A percentile compares a stretch with the other conserved stretches of the same genome.
Conservation (phyloP, 1,140 invertebrate species). For the Stegodyphus mimosarum region DNA sequence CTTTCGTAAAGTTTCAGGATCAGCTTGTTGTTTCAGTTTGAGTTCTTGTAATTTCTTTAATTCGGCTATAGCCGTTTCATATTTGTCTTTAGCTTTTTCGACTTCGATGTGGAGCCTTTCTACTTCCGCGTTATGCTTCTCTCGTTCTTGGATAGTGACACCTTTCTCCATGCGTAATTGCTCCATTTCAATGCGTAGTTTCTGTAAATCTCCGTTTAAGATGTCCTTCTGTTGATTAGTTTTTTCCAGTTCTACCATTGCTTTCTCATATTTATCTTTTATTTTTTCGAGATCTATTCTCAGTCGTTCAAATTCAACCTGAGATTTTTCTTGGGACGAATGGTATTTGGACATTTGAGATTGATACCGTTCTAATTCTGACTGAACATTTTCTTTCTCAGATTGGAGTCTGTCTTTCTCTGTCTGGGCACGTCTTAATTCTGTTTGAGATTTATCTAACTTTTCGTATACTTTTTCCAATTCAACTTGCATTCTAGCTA, state of each 20-base stretch:
- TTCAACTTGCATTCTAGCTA: constrained; percentile 85
- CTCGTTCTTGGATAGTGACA: constrained; percentile 64
- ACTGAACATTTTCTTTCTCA: constrained; percentile 80
- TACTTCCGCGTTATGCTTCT: constrained; percentile 63
- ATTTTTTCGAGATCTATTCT: constrained; percentile 88
- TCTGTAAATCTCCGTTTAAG: constrained; percentile 56
- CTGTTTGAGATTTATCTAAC: constrained; percentile 84
- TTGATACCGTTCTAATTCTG: constrained; percentile 82
- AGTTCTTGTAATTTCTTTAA: constrained; percentile 61
- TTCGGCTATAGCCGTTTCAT: constrained; percentile 60
- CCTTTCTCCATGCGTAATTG: constrained; percentile 58
- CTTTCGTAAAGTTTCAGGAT: constrained; percentile 58
- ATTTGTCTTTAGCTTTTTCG: constrained; percentile 75
- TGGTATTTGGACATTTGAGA: constrained; percentile 81
- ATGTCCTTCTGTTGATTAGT: constrained; percentile 73
- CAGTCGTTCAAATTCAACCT: constrained; percentile 81
- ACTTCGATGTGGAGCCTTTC: constrained; percentile 74
- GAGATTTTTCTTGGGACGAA: constrained; percentile 81
- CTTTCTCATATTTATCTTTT: constrained; percentile 85
- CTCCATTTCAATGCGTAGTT: constrained; percentile 57
- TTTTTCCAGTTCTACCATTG: constrained; percentile 80
- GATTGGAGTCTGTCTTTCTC: constrained; percentile 78
- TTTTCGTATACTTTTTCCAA: constrained; percentile 91
- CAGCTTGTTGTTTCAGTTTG: constrained; percentile 54
- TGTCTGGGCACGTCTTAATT: constrained; percentile 82